These are phyloP conservation scores for Drosophila repletoides DNA, from an alignment of 1,140 invertebrate species.

Conservation along the genomic window DNA sequence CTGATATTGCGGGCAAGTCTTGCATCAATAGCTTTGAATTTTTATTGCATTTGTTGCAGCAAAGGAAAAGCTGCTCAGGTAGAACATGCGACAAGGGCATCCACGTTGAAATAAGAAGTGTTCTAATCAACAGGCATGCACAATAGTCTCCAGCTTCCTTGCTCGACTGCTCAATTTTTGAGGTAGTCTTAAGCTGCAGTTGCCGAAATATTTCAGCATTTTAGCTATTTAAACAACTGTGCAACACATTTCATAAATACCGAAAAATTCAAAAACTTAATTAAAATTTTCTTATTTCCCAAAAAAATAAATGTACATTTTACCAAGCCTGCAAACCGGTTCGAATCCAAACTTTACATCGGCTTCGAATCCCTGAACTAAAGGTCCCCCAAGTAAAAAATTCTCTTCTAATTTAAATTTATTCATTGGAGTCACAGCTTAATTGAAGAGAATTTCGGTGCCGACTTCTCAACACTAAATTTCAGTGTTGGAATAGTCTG, in stretches of 20 bases:
- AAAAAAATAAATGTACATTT: too few relatives aligned
- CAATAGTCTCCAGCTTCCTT: too few relatives aligned
- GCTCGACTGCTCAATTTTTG: too few relatives aligned
- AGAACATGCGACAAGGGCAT: not conserved
- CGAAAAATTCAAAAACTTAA: too few relatives aligned
- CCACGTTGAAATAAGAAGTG: slow-evolving; percentile 1
- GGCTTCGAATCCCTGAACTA: too few relatives aligned
- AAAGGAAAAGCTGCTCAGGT: not conserved
- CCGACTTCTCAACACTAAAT: not conserved
- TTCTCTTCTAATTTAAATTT: too few relatives aligned
- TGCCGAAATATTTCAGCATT: not conserved
- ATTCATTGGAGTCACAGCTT: too few relatives aligned
- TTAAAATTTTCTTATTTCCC: too few relatives aligned
- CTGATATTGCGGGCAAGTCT: slow-evolving; percentile 27
- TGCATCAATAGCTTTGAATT: slow-evolving; percentile 59
- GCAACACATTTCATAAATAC: too few relatives aligned
- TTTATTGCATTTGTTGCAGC: slow-evolving; percentile 39
- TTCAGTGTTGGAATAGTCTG: not conserved
- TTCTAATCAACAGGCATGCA: slow-evolving; percentile 36
- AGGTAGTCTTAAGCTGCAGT: not conserved
- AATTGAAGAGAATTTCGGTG: not conserved
- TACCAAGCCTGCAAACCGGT: too few relatives aligned
- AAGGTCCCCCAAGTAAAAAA: too few relatives aligned
- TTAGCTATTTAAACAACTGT: not conserved
- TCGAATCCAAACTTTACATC: too few relatives aligned